Base-by-base conservation (phyloP, 2,888 invertebrate genomes). In the Anorthoa munda region DNA sequence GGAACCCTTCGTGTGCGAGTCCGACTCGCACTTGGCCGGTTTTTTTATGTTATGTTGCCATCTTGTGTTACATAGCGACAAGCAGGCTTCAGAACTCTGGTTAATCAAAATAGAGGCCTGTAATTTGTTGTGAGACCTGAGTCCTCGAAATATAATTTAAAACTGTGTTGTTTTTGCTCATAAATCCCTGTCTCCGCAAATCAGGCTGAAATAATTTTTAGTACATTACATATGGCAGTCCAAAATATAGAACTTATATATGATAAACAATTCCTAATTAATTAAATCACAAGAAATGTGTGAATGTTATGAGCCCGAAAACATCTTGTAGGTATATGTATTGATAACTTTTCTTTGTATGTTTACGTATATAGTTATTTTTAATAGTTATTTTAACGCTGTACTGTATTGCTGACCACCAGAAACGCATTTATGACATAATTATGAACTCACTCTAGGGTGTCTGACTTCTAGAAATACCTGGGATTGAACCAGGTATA, bases 361-460 rank as follows among this genome's bases (percentile, higher is more conserved):
- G 84, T 82, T 84, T 89, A 88, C 73, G 86, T 85, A 86, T 85
- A 86, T 85, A 80, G 45, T 75, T 81, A 66, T 77, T 80, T 86
- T 75, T 72, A 70, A 84, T 87, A 83, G 75, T 84, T 84, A 72
- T 82, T 75, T 53, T 84, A 75, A 77, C 58, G 74, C 78, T 82
- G 65, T 81, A 82, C 69, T 77, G 77, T 85, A 76, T 70, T 86
- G 85, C 83, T 85, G 82, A 79, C 80, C 89, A 89, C 91, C 91
- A 92, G 91, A 84, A 83, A 86, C 87, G 91, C 91, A 92, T 92
- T 92, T 92, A 91, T 79, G 75, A 72, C 81, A 75, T 79, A 39
- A 39, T 39, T 39, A 75, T 79, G 65, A 75, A 66, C 86, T 87
- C 88, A 86, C 87, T 90, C 86, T 90, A 82, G 86, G 85, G 66